A percentile compares a stretch with the other conserved stretches of the same genome.
These are phyloP conservation scores for Dendrocincla tyrannina DNA, from an alignment of 2,797 vertebrate genomes.

Conservation along the genomic window DNA sequence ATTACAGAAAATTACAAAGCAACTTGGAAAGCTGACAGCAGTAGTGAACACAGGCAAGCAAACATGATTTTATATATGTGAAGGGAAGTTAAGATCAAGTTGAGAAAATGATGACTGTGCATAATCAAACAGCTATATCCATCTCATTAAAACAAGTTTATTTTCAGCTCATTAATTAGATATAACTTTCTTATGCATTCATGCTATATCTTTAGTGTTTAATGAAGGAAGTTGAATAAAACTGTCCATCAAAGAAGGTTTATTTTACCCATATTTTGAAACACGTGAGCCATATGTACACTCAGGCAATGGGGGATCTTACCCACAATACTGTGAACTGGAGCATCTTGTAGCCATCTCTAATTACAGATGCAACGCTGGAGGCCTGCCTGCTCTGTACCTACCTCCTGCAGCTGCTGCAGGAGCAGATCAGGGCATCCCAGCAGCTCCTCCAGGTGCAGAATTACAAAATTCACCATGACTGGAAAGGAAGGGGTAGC, in stretches of 20 bases:
- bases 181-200: not conserved
- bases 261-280: not conserved
- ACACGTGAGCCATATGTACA: not conserved
- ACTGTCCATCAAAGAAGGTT: not conserved
- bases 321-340: not conserved
- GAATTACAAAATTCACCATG: not conserved
- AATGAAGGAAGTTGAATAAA: not conserved
- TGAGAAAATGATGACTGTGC: not conserved
- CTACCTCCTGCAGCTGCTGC: not conserved
- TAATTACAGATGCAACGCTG: not conserved
- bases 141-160: conserved; percentile 26
- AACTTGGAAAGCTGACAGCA: not conserved
- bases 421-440: not conserved
- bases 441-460: not conserved
- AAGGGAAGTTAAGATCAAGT: conserved; percentile 4
- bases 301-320: not conserved
- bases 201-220: not conserved
- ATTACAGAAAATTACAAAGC: conserved; percentile 10
- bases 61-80: not conserved
- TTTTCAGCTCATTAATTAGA: not conserved
- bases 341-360: not conserved
- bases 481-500: not conserved
- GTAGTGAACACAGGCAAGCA: not conserved
- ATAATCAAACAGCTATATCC: not conserved
- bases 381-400: not conserved